Percentiles rank a stretch among this genome's conserved stretches.
These are phyloP conservation scores for Sardinella longiceps DNA, from an alignment of 2,797 vertebrate species.

Conservation along the genomic window DNA sequence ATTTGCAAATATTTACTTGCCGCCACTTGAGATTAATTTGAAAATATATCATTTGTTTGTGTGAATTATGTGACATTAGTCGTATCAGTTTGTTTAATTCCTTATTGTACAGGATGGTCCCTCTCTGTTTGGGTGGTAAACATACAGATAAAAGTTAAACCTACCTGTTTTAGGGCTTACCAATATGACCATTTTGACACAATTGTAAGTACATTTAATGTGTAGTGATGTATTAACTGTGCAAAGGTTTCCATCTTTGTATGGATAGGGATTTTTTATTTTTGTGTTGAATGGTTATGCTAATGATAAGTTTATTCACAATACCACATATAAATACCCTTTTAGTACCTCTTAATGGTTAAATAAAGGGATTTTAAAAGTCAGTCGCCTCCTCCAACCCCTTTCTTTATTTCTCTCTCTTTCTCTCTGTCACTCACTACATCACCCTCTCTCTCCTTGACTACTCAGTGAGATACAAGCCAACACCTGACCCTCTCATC, in stretches of 20 bases:
- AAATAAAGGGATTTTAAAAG: slow-evolving; percentile 15
- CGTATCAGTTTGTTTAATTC: neutral
- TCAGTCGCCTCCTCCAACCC: neutral
- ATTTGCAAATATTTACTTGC: neutral
- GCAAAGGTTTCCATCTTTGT: neutral
- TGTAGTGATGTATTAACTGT: neutral
- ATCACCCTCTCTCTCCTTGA: neutral
- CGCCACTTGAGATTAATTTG: neutral
- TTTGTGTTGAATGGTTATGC: neutral
- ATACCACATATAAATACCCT: neutral
- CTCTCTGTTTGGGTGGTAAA: neutral
- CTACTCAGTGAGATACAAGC: neutral
- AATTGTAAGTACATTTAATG: no score
- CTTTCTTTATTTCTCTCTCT: neutral
- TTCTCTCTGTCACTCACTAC: neutral
- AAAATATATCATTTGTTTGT: neutral
- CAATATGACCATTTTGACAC: neutral
- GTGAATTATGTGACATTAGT: neutral
- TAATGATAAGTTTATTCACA: neutral
- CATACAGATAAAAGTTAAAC: neutral
- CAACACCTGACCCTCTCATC: slow-evolving; percentile 22
- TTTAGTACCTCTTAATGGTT: neutral
- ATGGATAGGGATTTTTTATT: neutral
- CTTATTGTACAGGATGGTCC: no score
- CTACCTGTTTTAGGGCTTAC: neutral